Base-by-base conservation (phyloP, 2,888 invertebrate genomes). In the Oconnorella tubifera region DNA sequence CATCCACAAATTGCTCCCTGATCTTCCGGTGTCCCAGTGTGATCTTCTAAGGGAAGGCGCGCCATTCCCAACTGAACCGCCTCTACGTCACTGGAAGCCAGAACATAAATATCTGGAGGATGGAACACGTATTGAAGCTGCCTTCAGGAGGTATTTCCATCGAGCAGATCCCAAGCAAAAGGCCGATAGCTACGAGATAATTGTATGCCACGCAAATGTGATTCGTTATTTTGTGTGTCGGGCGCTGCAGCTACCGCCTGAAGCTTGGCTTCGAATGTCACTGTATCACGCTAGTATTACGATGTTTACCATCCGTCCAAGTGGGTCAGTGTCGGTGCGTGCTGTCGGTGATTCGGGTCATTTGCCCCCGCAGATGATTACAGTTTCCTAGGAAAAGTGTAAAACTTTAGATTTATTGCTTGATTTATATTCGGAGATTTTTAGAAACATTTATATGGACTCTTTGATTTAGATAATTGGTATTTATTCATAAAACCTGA, bases 141-240 rank as follows among this genome's bases (percentile, higher is more conserved):
- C 90, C 0, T 99, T 96, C 83, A 85, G 96, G 57, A 89, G 90
- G 73, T 92, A 94, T 83, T 92, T 99, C 81, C 88, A 97, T 82
- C 86, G 99, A 59, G 97, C 98, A 2, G 86, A 88, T 51, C 87
- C 89, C 0, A 84, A 76, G 2, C 95, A 98, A 82, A 85, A 86
- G 1, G 84, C 88, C 53, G 94, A 96, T 80, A 87, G 89, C 0
- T 92, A 90, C 80, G 95, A 96, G 40, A 80, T 99, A 51, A 84
- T 98, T 62, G 95, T 99, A 1, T 98, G 98, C 74, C 99, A 99
- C 82, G 97, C 92, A 2, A 99, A 99, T 83, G 98, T 99, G 28
- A 99, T 99, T 76, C 86, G 96, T 55, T 98, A 92, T 69, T 80
- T 82, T 72, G 76, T 81, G 27, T 83, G 83, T 73, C 77, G 83